These are phyloP conservation scores for Rhagoletis zephyria DNA, from an alignment of 1,140 invertebrate genomes.

Conservation along the genomic window DNA sequence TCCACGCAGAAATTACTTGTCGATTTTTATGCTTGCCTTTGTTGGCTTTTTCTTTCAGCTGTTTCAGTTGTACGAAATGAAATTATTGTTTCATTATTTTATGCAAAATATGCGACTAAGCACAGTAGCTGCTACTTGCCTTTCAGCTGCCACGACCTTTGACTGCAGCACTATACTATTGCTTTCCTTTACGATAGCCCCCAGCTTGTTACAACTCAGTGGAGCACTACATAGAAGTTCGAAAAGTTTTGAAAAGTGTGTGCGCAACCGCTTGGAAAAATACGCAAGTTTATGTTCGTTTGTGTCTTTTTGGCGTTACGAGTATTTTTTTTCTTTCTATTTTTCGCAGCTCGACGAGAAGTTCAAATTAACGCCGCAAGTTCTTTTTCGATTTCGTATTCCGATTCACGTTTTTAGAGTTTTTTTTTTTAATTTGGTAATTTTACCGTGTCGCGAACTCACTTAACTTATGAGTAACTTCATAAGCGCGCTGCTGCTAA, in stretches of 20 bases:
- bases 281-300: constrained; percentile 14
- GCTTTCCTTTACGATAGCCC: not conserved
- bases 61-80: constrained; percentile 54
- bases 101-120: constrained; percentile 61
- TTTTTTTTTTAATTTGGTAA: constrained; percentile 1
- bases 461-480: constrained; percentile 21
- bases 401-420: not conserved
- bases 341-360: not conserved
- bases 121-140: constrained; percentile 3
- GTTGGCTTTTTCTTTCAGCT: constrained; percentile 53
- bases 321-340: too few species aligned
- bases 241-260: constrained; percentile 37
- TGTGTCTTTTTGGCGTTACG: not conserved
- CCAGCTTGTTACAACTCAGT: not conserved
- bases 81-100: constrained; percentile 66
- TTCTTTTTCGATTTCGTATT: constrained; percentile 35
- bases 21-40: not conserved
- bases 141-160: not conserved
- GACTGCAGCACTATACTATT: not conserved
- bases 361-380: constrained; percentile 53
- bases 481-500: not conserved
- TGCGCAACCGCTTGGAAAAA: constrained; percentile 40
- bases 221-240: not conserved
- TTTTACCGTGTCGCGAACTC: constrained; percentile 2
- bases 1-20: constrained; percentile 15